These are phyloP conservation scores for Eristalis arbustorum DNA, from an alignment of 2,888 invertebrate species.

Conservation along the genomic window DNA sequence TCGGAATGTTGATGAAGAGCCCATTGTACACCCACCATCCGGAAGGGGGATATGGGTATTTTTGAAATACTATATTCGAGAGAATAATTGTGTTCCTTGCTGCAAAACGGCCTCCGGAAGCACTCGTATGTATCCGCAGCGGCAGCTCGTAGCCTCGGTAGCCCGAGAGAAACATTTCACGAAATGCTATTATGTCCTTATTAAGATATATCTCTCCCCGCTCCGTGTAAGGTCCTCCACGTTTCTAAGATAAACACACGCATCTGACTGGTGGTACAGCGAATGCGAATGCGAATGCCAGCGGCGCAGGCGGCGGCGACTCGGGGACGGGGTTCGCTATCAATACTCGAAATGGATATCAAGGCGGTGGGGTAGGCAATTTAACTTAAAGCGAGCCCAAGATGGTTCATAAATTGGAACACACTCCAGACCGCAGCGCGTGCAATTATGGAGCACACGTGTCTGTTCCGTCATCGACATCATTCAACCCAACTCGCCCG, in stretches of 20 bases:
- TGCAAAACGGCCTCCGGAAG: background rate
- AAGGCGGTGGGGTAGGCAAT: background rate
- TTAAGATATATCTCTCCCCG: constrained; percentile 30
- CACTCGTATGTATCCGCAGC: background rate
- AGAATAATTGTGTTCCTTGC: constrained; percentile 24
- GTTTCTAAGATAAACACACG: constrained; percentile 1
- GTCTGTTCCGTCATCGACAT: background rate
- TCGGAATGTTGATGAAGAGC: constrained; percentile 28
- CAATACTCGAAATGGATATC: constrained; percentile 18
- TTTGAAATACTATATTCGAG: constrained; percentile 52
- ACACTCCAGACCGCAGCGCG: background rate
- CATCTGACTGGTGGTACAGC: too few relatives aligned
- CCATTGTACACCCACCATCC: background rate
- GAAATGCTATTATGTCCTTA: constrained; percentile 32
- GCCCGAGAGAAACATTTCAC: constrained; percentile 3
- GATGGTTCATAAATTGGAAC: background rate
- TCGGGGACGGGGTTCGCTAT: background rate
- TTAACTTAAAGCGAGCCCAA: constrained; percentile 1
- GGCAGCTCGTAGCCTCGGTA: background rate
- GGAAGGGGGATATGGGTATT: constrained; percentile 15
- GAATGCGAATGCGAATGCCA: background rate
- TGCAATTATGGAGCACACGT: constrained; percentile 17
- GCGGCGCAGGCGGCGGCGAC: background rate
- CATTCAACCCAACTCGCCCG: constrained; percentile 12
- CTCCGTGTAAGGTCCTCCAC: background rate